A percentile compares a stretch with the other conserved stretches of the same genome.
These are phyloP conservation scores for Nomada goodeniana DNA, from an alignment of 2,888 invertebrate genomes.

Conservation along the genomic window DNA sequence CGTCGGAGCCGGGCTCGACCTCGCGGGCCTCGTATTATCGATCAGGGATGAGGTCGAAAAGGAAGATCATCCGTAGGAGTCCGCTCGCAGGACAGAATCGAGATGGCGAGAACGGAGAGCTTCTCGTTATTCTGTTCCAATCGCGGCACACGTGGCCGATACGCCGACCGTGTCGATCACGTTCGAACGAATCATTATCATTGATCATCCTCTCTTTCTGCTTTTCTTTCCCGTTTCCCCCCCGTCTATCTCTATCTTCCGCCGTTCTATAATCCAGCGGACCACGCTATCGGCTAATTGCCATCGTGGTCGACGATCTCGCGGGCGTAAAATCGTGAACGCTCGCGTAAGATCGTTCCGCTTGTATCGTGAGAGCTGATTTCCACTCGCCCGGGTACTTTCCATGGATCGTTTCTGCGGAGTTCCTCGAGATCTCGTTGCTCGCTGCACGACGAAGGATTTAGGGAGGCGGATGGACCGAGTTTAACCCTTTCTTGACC, in stretches of 20 bases:
- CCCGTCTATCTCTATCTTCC: background rate
- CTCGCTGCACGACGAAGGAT: background rate
- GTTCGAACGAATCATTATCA: conserved; percentile 80
- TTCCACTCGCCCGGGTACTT: background rate
- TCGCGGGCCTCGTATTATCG: conserved; percentile 66
- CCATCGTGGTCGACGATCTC: conserved; percentile 68
- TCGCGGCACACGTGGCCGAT: conserved; percentile 71
- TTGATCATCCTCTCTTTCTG: conserved; percentile 76
- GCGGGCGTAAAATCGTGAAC: conserved; percentile 65
- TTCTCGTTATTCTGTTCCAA: background rate
- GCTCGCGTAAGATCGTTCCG: conserved; percentile 49
- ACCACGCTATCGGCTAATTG: conserved; percentile 73
- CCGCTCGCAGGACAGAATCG: conserved; percentile 26
- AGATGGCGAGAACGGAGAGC: conserved; percentile 1
- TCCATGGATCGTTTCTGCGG: background rate
- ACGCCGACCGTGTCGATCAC: conserved; percentile 80
- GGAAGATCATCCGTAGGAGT: conserved; percentile 17
- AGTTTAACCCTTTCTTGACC: background rate
- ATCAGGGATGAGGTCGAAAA: conserved; percentile 61
- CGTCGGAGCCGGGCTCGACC: conserved; percentile 54
- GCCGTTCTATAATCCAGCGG: conserved; percentile 61
- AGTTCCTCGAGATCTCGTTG: conserved; percentile 4
- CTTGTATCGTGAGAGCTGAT: conserved; percentile 44
- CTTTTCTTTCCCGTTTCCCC: conserved; percentile 25
- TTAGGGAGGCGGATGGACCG: background rate